Conservation (phyloP, 1,140 invertebrate species). For the Danaus plexippus region DNA sequence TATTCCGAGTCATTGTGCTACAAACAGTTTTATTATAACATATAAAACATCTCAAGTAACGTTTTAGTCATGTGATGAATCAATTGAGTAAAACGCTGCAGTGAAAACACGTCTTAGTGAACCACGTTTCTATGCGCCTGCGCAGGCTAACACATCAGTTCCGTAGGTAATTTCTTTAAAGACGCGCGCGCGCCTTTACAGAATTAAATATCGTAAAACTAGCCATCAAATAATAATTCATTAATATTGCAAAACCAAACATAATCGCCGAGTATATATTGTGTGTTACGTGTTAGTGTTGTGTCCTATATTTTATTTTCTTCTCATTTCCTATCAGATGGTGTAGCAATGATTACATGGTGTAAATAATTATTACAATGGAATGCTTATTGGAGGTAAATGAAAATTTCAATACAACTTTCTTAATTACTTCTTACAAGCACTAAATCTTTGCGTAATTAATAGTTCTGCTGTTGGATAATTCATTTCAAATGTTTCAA, state of each 20-base stretch:
- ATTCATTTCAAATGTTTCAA: constrained; percentile 6
- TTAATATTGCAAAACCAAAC: background rate
- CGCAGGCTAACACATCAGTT: constrained; percentile 39
- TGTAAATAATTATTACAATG: constrained; percentile 15
- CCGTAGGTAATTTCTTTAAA: constrained; percentile 36
- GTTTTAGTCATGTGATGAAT: no score
- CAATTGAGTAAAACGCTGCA: no score
- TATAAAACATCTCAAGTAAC: no score
- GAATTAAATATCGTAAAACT: background rate
- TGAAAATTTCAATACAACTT: constrained; percentile 29
- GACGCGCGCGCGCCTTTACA: constrained; percentile 26
- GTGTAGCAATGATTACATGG: constrained; percentile 15
- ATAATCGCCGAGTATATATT: background rate
- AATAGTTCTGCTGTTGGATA: constrained; percentile 9
- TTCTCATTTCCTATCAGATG: constrained; percentile 5
- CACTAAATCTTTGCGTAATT: constrained; percentile 14
- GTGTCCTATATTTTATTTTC: constrained; percentile 9
- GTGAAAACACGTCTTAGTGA: no score
- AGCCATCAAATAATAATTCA: constrained; percentile 2
- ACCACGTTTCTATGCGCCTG: constrained; percentile 17
- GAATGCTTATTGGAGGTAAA: constrained; percentile 32
- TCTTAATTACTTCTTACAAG: constrained; percentile 18
- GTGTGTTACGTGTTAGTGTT: constrained; percentile 8
- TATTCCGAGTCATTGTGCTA: no score
- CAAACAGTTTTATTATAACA: no score